These are phyloP conservation scores for Heliconius hewitsoni DNA, from an alignment of 1,140 invertebrate species.

Conservation along the genomic window DNA sequence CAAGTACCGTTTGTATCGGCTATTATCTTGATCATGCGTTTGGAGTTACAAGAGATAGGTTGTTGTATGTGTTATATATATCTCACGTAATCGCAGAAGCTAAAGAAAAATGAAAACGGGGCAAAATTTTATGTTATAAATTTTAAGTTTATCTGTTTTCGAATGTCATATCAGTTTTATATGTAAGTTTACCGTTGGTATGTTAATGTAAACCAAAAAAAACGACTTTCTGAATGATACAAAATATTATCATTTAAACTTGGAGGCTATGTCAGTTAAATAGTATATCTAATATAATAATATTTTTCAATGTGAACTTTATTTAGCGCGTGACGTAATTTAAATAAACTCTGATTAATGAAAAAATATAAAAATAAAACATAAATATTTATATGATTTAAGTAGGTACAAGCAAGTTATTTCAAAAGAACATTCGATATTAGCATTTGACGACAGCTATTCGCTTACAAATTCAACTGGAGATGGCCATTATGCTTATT, in stretches of 20 bases:
- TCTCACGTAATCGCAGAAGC: constrained; percentile 2
- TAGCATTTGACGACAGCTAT: constrained; percentile 14
- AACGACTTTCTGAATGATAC: not conserved
- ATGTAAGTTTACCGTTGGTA: not conserved
- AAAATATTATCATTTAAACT: not conserved
- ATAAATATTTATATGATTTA: not conserved
- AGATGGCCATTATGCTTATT: constrained; percentile 39
- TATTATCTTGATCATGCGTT: constrained; percentile 63
- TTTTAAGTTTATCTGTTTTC: not conserved
- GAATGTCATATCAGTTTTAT: not conserved
- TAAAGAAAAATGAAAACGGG: not conserved
- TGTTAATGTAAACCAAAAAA: not conserved
- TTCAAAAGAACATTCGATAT: constrained; percentile 19
- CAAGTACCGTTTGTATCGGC: constrained; percentile 67
- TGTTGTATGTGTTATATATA: not conserved
- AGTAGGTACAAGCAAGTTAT: not conserved
- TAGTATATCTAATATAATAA: not conserved
- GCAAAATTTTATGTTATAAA: not conserved
- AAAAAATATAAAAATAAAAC: not conserved
- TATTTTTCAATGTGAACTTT: not conserved
- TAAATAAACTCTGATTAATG: not conserved
- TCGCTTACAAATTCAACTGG: constrained; percentile 33
- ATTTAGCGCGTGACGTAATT: not conserved
- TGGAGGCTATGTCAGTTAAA: not conserved
- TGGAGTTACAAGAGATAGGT: constrained; percentile 22